A percentile compares a stretch with the other conserved stretches of the same genome.
Evolutionary conservation across 1,140 invertebrate genomes (phyloP).

Genomic region (Lordiphosa mommai): DNA sequence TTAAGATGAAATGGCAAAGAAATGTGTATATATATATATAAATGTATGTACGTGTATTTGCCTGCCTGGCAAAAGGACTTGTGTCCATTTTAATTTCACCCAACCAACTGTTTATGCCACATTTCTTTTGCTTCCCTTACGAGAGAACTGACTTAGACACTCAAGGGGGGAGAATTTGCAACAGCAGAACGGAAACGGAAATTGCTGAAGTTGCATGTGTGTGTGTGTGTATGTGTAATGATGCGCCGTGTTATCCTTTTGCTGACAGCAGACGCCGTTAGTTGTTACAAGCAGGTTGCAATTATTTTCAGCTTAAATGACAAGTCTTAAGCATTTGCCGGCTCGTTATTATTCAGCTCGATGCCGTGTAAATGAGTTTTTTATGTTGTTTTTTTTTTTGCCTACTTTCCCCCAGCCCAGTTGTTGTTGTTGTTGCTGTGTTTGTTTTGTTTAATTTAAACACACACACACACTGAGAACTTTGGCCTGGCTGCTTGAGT

Average conservation of each 20-base stretch:
- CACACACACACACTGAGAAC: conserved; percentile 20
- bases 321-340: conserved; percentile 75
- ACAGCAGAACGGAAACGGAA: conserved; percentile 68
- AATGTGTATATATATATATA: too few species aligned
- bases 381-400: conserved; percentile 14
- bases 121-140: conserved; percentile 13
- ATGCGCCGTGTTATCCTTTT: conserved; percentile 66
- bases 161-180: conserved; percentile 26
- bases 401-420: not conserved
- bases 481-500: conserved; percentile 56
- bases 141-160: conserved; percentile 32
- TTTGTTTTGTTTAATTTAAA: conserved; percentile 46
- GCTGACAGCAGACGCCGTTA: conserved; percentile 63
- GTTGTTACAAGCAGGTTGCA: conserved; percentile 71
- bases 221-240: conserved; percentile 57
- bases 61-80: too few species aligned
- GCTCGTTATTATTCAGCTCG: conserved; percentile 56
- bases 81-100: conserved; percentile 73
- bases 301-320: conserved; percentile 80
- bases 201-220: conserved; percentile 68
- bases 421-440: conserved; percentile 13
- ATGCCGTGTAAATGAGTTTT: conserved; percentile 53
- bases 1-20: conserved; percentile 77
- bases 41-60: too few species aligned
- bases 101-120: conserved; percentile 56